Base-by-base conservation (phyloP, 1,140 invertebrate species). In the Penaeus japonicus region DNA sequence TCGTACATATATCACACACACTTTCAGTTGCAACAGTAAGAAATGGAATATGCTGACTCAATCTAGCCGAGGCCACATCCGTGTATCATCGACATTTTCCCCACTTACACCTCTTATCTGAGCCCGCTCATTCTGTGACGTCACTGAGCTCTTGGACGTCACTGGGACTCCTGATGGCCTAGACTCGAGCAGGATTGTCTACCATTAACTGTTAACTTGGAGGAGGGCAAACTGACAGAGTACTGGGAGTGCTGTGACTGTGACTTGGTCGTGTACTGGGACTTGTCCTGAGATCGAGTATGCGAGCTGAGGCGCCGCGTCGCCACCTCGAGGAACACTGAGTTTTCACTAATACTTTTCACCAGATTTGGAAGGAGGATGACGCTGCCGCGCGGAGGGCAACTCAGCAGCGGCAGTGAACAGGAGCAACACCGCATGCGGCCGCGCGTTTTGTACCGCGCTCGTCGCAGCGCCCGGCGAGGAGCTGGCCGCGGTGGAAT, bases 301-400 rank as follows among this genome's bases (percentile, higher is more conserved):
- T 78, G 70, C n/a, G 39, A 47, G 78, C 73, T 85, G 62, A 85
- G 24, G 53, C 84, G 65, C 17, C 73, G 83, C 24, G 30, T 55
- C 24, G 78, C 73, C 20, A 75, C 84, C 27, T 85, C 84, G 18
- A 57, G 47, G 84, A 85, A 85, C 53, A 85, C 47, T 27, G 84
- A 85, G 47, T 57, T 85, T 57, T 85, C 84, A 78, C 84, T 85
- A 57, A 85, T 65, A 77, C 84, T 85, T 78, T 75, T 77, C 35
- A 78, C 73, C 20, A 87, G 81, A 30, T 22, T 32, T 55, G 87
- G 54, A 39, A 77, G 55, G 70, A 73, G 22, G 18, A 7, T 30
- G n/a, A 30, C 20, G 54, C 79, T 82, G 18, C 22, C 59, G 39
- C 54, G 62, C 5, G 35, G 79, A 22, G 65, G 47, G 27, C 32